A percentile compares a stretch with the other conserved stretches of the same genome.
Evolutionary conservation across 2,888 invertebrate genomes (phyloP).

Genomic region (Spicauda simplicius): DNA sequence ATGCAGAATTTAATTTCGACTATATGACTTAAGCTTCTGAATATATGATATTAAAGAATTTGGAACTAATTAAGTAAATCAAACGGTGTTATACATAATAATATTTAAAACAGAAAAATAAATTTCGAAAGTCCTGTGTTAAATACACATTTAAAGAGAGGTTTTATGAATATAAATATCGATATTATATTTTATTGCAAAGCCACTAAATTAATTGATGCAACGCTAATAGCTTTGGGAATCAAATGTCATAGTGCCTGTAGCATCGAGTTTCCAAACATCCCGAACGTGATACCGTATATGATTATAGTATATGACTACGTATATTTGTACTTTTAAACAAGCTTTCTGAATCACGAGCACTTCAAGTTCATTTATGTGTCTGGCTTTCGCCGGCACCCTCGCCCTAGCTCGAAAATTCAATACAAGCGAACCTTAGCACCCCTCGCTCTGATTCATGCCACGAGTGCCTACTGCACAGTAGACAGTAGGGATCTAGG

Average conservation of each 20-base stretch:
- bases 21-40: no score
- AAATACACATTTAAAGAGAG: no score
- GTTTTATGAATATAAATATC: no score
- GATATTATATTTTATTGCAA: no score
- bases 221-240: background rate
- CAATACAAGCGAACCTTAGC: slow-evolving; percentile 16
- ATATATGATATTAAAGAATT: no score
- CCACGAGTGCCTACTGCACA: slow-evolving; percentile 6
- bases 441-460: slow-evolving; percentile 23
- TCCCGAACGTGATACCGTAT: background rate
- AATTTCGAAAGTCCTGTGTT: no score
- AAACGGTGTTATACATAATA: no score
- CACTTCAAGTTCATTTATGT: slow-evolving; percentile 32
- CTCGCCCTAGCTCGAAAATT: slow-evolving; percentile 28
- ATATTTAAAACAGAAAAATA: no score
- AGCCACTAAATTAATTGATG: no score
- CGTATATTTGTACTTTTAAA: slow-evolving; percentile 8
- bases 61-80: no score
- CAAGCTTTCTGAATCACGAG: slow-evolving; percentile 16
- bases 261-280: background rate
- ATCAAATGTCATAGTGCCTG: background rate
- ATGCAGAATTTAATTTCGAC: no score
- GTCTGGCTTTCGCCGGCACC: slow-evolving; percentile 19
- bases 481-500: background rate
- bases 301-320: background rate